Base-by-base conservation (phyloP, 2,888 invertebrate genomes). In the Timema cristinae region DNA sequence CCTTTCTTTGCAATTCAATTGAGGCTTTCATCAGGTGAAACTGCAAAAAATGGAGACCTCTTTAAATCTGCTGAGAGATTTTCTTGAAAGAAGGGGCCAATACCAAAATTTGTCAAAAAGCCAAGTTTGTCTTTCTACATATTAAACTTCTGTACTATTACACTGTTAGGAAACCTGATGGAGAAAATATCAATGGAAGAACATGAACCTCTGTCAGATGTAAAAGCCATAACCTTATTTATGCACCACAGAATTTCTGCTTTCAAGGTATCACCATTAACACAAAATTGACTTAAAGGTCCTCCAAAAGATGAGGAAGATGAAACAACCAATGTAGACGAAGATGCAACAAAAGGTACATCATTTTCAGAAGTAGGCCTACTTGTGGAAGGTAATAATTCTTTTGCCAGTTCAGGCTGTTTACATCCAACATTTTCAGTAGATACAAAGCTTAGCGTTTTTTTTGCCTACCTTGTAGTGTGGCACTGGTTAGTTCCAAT, bases 1-100 rank as follows among this genome's bases (percentile, higher is more conserved):
- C 63, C 63, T 63, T 63, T 63, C 32, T 63, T 32, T 9, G 63
- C 63, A n/a, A 59, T 59, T 4, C 11, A 2, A 59, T 59, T 59
- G n/a, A 59, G 59, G 32, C 59, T 5, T 32, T 59, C 6, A 32
- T 59, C 2, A 9, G 32, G 6, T 7, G 59, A 59, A 59, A 59
- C 6, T 59, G 59, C 11, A 11, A 59, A 59, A 59, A 59, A 59
- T n/a, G 11, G 5, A 6, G 15, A 59, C 11, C 32, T 59, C 59
- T 59, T 11, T 59, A 59, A 59, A 59, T 9, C 32, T 8, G 15
- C 15, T 9, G 9, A 2, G 2, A 59, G 59, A 16, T 59, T 59
- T 59, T 59, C 59, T 59, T 59, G 59, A 2, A 59, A 59, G n/a
- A 59, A 59, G 5, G 6, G 6, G 11, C 11, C 11, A 59, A 59